These are phyloP conservation scores for Ladona fulva DNA, from an alignment of 1,140 invertebrate genomes.

Conservation along the genomic window DNA sequence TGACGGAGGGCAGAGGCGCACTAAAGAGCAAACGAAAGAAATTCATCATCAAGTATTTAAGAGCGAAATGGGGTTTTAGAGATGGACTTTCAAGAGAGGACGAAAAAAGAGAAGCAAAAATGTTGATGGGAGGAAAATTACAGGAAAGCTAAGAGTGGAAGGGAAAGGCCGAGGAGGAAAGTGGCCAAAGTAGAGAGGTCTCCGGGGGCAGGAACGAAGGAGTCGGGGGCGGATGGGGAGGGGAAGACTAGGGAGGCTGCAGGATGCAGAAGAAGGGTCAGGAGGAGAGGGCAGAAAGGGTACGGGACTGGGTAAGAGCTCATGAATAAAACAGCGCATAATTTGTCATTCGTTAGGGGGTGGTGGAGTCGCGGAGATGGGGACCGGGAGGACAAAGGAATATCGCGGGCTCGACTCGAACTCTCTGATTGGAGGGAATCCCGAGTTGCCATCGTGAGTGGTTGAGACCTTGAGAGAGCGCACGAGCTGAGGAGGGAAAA, in stretches of 20 bases:
- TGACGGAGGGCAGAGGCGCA: no score
- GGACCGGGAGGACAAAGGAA: background rate
- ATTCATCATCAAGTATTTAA: background rate
- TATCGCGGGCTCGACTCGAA: background rate
- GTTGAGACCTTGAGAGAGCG: no score
- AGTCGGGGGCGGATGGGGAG: background rate
- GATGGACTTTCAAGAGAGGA: background rate
- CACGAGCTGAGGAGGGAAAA: no score
- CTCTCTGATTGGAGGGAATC: background rate
- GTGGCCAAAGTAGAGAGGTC: background rate
- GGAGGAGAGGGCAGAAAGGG: background rate
- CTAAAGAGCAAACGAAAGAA: background rate
- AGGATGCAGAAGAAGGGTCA: background rate
- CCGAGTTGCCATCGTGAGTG: background rate
- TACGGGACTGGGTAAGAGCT: background rate
- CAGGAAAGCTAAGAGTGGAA: background rate
- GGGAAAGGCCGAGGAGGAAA: background rate
- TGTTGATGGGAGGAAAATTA: background rate
- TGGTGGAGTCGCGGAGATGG: background rate
- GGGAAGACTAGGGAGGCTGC: background rate
- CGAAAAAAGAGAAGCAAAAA: background rate
- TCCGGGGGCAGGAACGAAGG: background rate
- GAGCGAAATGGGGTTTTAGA: background rate
- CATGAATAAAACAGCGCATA: conserved; percentile 9
- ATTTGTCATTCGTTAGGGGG: conserved; percentile 3